A percentile compares a stretch with the other conserved stretches of the same genome.
Conservation (phyloP, 1,140 invertebrate genomes). For the Drosophila albomicans region DNA sequence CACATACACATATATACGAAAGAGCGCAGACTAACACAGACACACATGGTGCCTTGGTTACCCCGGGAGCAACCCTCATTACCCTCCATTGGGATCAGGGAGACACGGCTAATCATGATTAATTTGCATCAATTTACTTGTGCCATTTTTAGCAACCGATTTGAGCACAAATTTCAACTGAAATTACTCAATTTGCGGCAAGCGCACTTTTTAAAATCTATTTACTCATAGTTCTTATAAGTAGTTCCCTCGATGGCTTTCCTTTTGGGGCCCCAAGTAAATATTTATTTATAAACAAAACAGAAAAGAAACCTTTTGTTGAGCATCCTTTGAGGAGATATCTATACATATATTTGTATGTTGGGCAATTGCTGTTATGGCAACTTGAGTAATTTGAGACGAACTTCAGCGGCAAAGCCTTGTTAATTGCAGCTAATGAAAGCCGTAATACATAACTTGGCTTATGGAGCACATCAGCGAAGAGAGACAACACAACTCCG, state of each 20-base stretch:
- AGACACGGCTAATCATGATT: conserved; percentile 72
- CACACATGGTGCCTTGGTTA: neutral
- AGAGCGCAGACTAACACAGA: neutral
- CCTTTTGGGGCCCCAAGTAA: too few species aligned
- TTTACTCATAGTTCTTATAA: neutral
- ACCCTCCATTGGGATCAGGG: conserved; percentile 29
- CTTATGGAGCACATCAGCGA: neutral
- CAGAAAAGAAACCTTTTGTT: neutral
- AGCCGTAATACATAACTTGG: conserved; percentile 1
- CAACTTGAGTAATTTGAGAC: conserved; percentile 6
- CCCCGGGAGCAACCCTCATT: conserved; percentile 21
- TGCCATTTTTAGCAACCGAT: conserved; percentile 68
- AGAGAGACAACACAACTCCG: neutral
- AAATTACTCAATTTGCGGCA: conserved; percentile 23
- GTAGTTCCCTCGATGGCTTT: neutral
- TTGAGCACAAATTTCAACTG: conserved; percentile 36
- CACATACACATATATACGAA: conserved; percentile 16
- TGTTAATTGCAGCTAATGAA: conserved; percentile 14
- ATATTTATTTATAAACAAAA: conserved; percentile 9
- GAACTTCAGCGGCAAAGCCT: conserved; percentile 3
- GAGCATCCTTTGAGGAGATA: neutral
- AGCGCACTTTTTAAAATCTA: conserved; percentile 3
- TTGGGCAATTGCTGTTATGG: conserved; percentile 8
- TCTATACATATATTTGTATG: neutral
- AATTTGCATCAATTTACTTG: conserved; percentile 77